Evolutionary conservation across 2,113 vertebrate species (phyloP).

Genomic region (Scortum barcoo): DNA sequence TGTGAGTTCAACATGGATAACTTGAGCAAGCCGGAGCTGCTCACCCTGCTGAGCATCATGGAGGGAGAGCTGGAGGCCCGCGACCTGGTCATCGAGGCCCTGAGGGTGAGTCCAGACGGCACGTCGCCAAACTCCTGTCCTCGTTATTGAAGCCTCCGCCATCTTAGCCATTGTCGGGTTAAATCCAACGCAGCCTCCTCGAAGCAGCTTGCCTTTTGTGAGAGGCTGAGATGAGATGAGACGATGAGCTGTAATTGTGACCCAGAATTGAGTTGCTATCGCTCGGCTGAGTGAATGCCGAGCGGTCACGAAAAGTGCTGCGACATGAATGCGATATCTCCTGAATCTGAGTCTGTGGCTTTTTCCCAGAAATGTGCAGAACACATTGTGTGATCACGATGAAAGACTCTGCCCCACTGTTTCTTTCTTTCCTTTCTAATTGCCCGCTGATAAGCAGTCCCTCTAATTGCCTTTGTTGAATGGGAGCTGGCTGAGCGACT

Average conservation of each 20-base stretch:
- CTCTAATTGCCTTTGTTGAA: constrained; percentile 51
- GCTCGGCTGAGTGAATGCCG: constrained; percentile 20
- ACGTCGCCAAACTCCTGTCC: constrained; percentile 8
- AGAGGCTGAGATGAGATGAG: constrained; percentile 30
- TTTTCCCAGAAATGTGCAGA: constrained; percentile 18
- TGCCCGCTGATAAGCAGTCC: constrained; percentile 44
- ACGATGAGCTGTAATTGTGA: constrained; percentile 40
- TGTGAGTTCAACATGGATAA: constrained; percentile 97
- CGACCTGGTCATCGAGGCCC: constrained; percentile 97
- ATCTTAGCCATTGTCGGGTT: constrained; percentile 1
- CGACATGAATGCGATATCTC: constrained; percentile 26
- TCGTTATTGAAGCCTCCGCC: not conserved
- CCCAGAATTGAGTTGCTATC: constrained; percentile 23
- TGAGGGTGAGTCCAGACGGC: constrained; percentile 88
- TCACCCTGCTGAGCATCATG: constrained; percentile 96
- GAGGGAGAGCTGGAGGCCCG: constrained; percentile 97
- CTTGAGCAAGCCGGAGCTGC: constrained; percentile 93
- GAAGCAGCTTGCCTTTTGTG: constrained; percentile 25
- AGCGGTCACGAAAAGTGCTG: constrained; percentile 6
- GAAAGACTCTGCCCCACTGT: constrained; percentile 15
- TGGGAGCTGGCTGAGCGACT: constrained; percentile 35
- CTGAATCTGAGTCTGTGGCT: constrained; percentile 25
- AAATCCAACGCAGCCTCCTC: not conserved
- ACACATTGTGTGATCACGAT: constrained; percentile 30
- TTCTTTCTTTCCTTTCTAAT: constrained; percentile 32